A percentile compares a stretch with the other conserved stretches of the same genome.
Conservation (phyloP, 2,888 invertebrate genomes). For the Cheiracanthium punctorium region DNA sequence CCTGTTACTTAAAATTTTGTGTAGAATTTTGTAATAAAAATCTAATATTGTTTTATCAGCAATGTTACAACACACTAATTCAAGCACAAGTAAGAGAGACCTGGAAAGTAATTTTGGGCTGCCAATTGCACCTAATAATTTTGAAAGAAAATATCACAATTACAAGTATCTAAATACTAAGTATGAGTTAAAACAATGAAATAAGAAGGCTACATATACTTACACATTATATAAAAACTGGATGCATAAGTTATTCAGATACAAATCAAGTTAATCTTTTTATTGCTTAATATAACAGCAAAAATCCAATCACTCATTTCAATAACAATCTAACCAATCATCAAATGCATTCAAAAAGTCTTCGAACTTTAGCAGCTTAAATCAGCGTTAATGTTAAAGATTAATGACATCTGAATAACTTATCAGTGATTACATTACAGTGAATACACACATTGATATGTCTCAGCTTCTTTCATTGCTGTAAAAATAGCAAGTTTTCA, state of each 20-base stretch:
- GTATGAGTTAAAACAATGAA: no score
- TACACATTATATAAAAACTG: neutral
- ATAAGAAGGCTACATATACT: neutral
- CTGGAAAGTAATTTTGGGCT: no score
- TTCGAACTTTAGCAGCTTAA: neutral
- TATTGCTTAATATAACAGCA: neutral
- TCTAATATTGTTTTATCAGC: no score
- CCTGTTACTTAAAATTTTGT: no score
- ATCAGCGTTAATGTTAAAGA: neutral
- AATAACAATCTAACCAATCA: no score
- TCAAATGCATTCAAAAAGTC: neutral
- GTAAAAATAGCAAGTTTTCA: neutral
- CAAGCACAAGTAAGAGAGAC: no score
- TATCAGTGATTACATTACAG: neutral
- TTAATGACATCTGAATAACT: conserved; percentile 1
- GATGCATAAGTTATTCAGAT: conserved; percentile 1
- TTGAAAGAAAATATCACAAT: no score
- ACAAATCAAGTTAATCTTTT: neutral
- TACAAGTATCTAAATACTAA: no score
- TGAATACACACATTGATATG: neutral
- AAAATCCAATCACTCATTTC: no score
- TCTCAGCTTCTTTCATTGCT: neutral
- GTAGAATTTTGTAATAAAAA: no score
- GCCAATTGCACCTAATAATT: no score
- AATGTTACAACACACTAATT: no score